Evolutionary conservation across 2,797 vertebrate species (phyloP).

Genomic region (Scleropages formosus): DNA sequence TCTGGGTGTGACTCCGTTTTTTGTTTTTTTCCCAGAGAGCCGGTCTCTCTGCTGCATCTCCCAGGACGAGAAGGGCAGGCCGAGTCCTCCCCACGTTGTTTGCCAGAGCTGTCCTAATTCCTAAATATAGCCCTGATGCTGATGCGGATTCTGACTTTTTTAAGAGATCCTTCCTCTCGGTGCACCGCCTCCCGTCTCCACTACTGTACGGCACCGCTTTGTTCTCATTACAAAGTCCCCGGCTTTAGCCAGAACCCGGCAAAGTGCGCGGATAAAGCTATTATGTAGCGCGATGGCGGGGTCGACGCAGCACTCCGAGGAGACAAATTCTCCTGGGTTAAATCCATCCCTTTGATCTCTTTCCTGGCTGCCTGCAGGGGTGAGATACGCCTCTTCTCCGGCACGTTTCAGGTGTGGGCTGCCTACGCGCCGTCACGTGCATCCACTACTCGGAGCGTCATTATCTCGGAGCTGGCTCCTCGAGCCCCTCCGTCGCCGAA

Average conservation of each 20-base stretch:
- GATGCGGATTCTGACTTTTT: constrained; percentile 42
- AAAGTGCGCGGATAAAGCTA: neutral
- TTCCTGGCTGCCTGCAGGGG: neutral
- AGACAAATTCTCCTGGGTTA: neutral
- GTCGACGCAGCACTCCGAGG: neutral
- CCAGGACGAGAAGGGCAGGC: constrained; percentile 35
- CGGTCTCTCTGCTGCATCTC: constrained; percentile 34
- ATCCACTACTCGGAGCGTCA: neutral
- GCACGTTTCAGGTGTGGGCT: constrained; percentile 12
- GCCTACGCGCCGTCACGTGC: neutral
- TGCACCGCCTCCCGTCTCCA: constrained; percentile 3
- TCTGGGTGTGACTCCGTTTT: neutral
- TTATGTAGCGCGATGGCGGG: neutral
- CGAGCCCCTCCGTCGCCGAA: neutral
- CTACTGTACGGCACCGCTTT: neutral
- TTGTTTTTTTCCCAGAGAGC: neutral
- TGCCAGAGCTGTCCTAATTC: constrained; percentile 51
- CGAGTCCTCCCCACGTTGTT: constrained; percentile 40
- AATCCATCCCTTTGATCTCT: constrained; percentile 6
- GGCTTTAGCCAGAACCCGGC: constrained; percentile 9
- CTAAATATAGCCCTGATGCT: constrained; percentile 54
- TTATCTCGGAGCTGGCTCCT: neutral
- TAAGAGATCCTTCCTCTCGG: constrained; percentile 27
- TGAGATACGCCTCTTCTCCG: constrained; percentile 9
- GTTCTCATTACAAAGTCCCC: neutral